Evolutionary conservation across 2,888 invertebrate genomes (phyloP).

Genomic region (Scelioninae gen. 1): DNA sequence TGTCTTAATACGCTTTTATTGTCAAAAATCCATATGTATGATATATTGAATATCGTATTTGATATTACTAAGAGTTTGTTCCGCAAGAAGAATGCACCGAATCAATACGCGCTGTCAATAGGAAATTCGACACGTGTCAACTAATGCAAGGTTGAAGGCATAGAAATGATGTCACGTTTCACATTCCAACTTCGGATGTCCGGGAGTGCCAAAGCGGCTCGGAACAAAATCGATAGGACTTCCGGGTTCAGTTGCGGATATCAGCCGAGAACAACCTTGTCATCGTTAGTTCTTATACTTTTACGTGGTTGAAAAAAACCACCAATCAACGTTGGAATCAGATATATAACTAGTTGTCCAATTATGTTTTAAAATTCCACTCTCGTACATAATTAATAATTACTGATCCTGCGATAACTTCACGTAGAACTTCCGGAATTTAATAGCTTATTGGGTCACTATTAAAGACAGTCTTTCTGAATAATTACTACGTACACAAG

Average conservation of each 20-base stretch:
- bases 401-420: slow-evolving; percentile 1
- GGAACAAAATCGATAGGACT: slow-evolving; percentile 61
- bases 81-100: slow-evolving; percentile 37
- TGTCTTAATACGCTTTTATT: slow-evolving; percentile 17
- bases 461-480: too few relatives aligned
- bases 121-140: slow-evolving; percentile 62
- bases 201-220: slow-evolving; percentile 50
- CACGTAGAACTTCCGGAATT: background rate
- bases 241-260: slow-evolving; percentile 41
- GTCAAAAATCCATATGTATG: slow-evolving; percentile 20
- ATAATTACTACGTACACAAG: too few relatives aligned
- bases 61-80: slow-evolving; percentile 48
- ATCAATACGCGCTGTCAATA: slow-evolving; percentile 59
- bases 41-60: slow-evolving; percentile 46
- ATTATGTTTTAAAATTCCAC: background rate
- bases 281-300: slow-evolving; percentile 34
- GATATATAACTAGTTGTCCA: slow-evolving; percentile 2
- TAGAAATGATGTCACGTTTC: slow-evolving; percentile 63
- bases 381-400: background rate
- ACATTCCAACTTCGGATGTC: slow-evolving; percentile 61
- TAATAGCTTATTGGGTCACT: too few relatives aligned
- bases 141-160: slow-evolving; percentile 46
- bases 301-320: slow-evolving; percentile 7
- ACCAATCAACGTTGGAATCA: slow-evolving; percentile 19
- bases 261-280: slow-evolving; percentile 31